These are phyloP conservation scores for Dipodomys spectabilis DNA, from an alignment of 2,113 vertebrate species.

Conservation along the genomic window DNA sequence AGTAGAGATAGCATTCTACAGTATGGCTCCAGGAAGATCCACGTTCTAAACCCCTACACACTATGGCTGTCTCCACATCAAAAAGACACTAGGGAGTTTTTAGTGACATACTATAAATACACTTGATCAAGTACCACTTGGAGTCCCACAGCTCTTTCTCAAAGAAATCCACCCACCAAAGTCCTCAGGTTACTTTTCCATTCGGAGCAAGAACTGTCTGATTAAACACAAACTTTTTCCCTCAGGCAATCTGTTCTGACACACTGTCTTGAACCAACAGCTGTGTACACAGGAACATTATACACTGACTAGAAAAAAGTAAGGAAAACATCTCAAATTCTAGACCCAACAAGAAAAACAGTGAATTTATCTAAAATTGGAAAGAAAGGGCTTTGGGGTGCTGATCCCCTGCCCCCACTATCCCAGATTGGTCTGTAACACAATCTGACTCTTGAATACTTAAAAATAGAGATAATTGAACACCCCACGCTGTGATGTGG, in stretches of 20 bases:
- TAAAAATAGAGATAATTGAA: constrained; percentile 84
- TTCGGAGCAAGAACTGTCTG: constrained; percentile 57
- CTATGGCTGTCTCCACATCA: not conserved
- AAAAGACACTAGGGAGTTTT: constrained; percentile 32
- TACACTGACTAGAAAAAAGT: not conserved
- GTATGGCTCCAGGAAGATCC: not conserved
- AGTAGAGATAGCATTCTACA: not conserved
- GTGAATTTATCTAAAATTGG: constrained; percentile 56
- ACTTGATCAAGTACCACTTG: constrained; percentile 16
- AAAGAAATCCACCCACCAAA: constrained; percentile 47
- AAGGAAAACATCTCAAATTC: not conserved
- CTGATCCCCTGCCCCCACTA: constrained; percentile 63
- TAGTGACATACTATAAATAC: constrained; percentile 9
- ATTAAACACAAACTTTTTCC: constrained; percentile 17
- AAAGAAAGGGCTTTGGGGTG: constrained; percentile 49
- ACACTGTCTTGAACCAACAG: constrained; percentile 43
- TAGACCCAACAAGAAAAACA: constrained; percentile 20
- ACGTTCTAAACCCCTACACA: not conserved
- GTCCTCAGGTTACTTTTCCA: constrained; percentile 53
- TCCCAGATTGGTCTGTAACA: constrained; percentile 78
- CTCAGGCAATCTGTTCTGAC: constrained; percentile 44
- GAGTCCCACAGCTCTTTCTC: constrained; percentile 21
- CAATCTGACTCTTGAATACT: constrained; percentile 78
- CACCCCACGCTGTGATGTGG: constrained; percentile 80
- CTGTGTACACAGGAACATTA: not conserved